Percentiles rank a stretch among this genome's conserved stretches.
phyloP scores from a whole-genome alignment of 2,797 vertebrate species.

The Erethizon dorsatum region DNA sequence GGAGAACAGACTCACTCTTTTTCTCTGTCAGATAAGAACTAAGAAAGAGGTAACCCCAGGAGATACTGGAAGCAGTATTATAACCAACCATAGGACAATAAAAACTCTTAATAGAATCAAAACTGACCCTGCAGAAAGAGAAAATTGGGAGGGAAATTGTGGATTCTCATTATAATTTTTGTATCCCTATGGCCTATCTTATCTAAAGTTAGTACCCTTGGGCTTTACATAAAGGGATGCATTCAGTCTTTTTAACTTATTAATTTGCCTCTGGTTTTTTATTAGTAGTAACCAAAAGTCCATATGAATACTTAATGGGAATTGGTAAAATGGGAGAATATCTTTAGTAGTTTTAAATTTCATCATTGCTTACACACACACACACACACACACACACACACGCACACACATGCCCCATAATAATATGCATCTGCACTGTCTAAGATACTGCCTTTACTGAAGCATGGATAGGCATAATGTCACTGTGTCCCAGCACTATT shows the following conservation, averaged over 20 bases:
- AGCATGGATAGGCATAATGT: not conserved
- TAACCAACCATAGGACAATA: not conserved
- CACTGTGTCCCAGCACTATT: not conserved
- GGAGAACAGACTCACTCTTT: not conserved
- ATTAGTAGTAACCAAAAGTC: not conserved
- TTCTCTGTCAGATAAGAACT: not conserved
- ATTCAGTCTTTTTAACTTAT: not conserved
- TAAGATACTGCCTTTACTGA: not conserved
- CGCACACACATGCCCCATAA: not conserved
- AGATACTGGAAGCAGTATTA: not conserved
- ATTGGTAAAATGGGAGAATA: not conserved
- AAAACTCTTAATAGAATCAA: not conserved
- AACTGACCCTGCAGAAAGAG: not conserved
- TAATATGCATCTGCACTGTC: not conserved
- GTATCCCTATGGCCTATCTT: not conserved
- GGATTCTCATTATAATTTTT: not conserved
- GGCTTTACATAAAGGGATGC: not conserved
- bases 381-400: not conserved
- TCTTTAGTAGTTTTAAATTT: not conserved
- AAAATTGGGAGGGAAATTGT: not conserved
- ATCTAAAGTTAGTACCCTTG: not conserved
- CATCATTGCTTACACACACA: not conserved
- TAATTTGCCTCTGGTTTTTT: constrained; percentile 3
- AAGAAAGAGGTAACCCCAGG: not conserved
- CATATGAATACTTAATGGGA: not conserved